Conservation (phyloP, 2,888 invertebrate species). For the Drosophila tripunctata region DNA sequence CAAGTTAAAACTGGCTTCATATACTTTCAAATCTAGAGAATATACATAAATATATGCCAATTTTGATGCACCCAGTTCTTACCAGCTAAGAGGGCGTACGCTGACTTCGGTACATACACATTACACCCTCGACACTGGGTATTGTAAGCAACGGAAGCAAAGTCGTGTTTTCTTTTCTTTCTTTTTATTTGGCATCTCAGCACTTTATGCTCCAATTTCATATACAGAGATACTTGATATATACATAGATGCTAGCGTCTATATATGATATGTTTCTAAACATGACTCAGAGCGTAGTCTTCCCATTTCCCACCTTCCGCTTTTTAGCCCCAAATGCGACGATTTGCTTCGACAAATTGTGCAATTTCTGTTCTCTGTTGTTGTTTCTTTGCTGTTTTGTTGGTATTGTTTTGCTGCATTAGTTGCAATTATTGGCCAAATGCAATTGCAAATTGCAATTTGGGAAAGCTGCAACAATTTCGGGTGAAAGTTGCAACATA, state of each 20-base stretch:
- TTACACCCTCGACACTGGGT: too few relatives aligned
- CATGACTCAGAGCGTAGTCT: conserved; percentile 33
- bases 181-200: conserved; percentile 39
- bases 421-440: conserved; percentile 75
- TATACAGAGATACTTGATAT: conserved; percentile 36
- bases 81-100: too few relatives aligned
- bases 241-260: conserved; percentile 10
- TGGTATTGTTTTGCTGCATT: conserved; percentile 57
- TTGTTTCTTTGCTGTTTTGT: conserved; percentile 36
- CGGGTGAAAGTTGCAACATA: conserved; percentile 66
- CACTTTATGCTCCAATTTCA: conserved; percentile 46
- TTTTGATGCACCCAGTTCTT: too few relatives aligned
- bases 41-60: too few relatives aligned
- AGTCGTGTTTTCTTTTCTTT: background rate
- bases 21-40: too few relatives aligned
- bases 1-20: too few relatives aligned
- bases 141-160: conserved; percentile 44
- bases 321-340: conserved; percentile 1
- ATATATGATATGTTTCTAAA: conserved; percentile 18
- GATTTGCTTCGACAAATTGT: conserved; percentile 65
- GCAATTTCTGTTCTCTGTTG: conserved; percentile 55
- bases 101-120: too few relatives aligned
- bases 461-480: conserved; percentile 56
- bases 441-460: conserved; percentile 74
- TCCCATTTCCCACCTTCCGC: background rate